Base-by-base conservation (phyloP, 2,888 invertebrate genomes). In the Polydrusus cervinus region DNA sequence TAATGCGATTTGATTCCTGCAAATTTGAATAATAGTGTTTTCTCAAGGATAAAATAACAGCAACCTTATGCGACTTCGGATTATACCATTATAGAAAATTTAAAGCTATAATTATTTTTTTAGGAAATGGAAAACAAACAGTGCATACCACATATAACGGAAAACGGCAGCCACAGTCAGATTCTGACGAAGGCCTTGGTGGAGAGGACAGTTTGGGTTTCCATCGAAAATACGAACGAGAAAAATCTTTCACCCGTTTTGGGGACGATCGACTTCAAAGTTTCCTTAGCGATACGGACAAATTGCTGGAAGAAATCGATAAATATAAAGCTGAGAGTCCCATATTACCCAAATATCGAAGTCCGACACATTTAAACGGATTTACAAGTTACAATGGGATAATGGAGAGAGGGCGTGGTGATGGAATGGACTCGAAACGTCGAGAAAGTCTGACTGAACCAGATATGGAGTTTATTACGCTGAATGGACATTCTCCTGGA, bases 171-270 rank as follows among this genome's bases (percentile, higher is more conserved):
- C 84, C 89, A 0, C 89, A 91, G 71, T 94, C 94, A 11, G 94
- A 94, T 84, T 94, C 94, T 84, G 94, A 94, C 79, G 94, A 94
- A 85, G 94, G 94, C 0, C 86, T 94, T n/a, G 94, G 94, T 1
- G 91, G 92, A 71, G 94, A 94, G 83, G 91, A 91, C 77, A 85
- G 83, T 76, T 88, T 88, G 67, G 87, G 89, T 68, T 84, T 83
- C 68, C 64, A 74, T 47, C 75, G 83, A 30, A 84, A 84, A 76
- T 83, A 83, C 64, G 75, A 71, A 38, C 71, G 78, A 10, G 81
- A 83, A 43, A 85, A 84, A 74, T 79, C 81, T 8, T 78, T 83
- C 16, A 85, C 85, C 0, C 87, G 88, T 65, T 89, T 90, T 78
- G 88, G 89, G 62, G 88, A 89, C 74, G 81, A 74, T 55, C 61